Percentiles rank a stretch among this genome's conserved stretches.
Conservation (phyloP, 2,797 vertebrate genomes). For the Poliocrania exsul region DNA sequence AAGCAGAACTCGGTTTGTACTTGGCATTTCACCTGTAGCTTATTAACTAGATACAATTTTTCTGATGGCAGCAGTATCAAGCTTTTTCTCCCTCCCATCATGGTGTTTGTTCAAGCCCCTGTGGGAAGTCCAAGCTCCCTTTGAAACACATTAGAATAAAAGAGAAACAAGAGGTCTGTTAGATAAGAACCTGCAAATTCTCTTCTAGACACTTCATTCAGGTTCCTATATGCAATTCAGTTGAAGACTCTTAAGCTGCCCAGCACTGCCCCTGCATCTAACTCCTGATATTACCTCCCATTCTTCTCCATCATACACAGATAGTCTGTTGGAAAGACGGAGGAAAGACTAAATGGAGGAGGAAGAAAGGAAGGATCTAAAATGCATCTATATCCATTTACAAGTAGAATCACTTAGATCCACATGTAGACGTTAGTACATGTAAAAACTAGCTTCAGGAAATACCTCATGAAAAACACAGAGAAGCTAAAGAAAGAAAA, state of each 20-base stretch:
- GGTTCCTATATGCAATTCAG: neutral
- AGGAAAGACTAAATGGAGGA: neutral
- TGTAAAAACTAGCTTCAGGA: slow-evolving; percentile 5
- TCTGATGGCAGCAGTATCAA: neutral
- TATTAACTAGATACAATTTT: neutral
- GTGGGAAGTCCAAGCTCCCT: neutral
- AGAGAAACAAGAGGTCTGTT: neutral
- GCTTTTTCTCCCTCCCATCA: neutral
- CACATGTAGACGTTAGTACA: neutral
- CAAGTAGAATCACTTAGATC: neutral
- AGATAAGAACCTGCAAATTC: neutral
- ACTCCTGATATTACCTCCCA: neutral
- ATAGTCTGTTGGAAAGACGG: neutral
- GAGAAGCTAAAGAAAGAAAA: neutral
- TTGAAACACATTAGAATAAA: neutral
- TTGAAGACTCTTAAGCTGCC: neutral
- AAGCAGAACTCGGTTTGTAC: neutral
- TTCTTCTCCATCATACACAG: neutral
- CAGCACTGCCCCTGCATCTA: neutral
- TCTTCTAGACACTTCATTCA: neutral
- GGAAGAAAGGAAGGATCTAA: neutral
- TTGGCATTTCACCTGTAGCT: neutral
- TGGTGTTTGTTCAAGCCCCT: neutral
- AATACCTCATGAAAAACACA: slow-evolving; percentile 31
- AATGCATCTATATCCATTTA: neutral